phyloP scores from a whole-genome alignment of 2,113 vertebrate species.

The Lynx canadensis region DNA sequence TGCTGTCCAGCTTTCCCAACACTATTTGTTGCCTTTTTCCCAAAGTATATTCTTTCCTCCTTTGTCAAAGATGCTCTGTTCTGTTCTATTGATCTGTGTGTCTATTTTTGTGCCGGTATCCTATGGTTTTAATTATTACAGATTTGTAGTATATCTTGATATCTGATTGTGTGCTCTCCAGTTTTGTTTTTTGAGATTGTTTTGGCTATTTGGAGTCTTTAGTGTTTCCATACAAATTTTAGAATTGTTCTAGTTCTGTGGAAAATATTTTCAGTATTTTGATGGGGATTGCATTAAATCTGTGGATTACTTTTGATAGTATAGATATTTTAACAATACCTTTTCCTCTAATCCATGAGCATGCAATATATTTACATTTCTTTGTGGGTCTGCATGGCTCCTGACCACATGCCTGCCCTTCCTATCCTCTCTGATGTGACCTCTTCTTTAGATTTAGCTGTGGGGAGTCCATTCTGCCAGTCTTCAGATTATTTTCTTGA shows the following conservation, averaged over 20 bases:
- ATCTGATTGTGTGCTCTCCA: neutral
- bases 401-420: neutral
- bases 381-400: neutral
- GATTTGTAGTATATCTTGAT: neutral
- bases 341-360: neutral
- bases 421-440: neutral
- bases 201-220: neutral
- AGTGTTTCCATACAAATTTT: neutral
- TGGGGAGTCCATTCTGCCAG: neutral
- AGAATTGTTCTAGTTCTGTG: neutral
- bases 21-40: neutral
- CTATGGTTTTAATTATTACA: neutral
- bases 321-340: neutral
- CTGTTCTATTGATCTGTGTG: neutral
- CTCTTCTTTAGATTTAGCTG: neutral
- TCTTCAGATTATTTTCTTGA: neutral
- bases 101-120: neutral
- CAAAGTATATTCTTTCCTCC: neutral
- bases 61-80: neutral
- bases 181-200: neutral
- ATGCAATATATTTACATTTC: neutral
- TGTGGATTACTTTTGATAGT: neutral
- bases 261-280: neutral
- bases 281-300: neutral
- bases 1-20: neutral